Evolutionary conservation across 2,113 vertebrate species (phyloP), one percentile per base, ranked within the genome.

Genomic region (Scortum barcoo): DNA sequence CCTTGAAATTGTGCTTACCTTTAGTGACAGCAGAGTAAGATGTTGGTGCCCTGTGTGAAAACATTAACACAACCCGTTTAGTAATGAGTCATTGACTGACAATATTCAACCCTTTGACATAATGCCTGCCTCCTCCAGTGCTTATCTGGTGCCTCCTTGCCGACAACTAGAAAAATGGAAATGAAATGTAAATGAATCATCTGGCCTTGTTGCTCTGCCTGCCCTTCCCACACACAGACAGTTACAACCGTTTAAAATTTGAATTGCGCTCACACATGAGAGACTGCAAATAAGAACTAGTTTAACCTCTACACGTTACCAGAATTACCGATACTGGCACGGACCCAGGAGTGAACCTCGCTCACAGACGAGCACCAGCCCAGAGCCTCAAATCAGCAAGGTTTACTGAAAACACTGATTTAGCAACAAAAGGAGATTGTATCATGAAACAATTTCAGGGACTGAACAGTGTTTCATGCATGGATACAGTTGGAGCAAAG

Each of bases 111-210:
- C 38, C 3, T 65, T 58, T 60, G 38, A 17, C 1, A 24, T 11
- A 7, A 42, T 50, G n/a, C 28, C 5, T 33, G 16, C 5, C 4
- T 40, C 11, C 1, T 36, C 1, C 22, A 36, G 9, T 9, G n/a
- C 8, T 33, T 33, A 20, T 9, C 28, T 0, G 1, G 11, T 26
- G 11, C 36, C 3, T 67, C 48, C 20, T 28, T 22, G 1, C 13
- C 54, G 56, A 58, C 56, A 53, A 63, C 3, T 44, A 53, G 24
- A 14, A 79, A 66, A 19, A 69, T 80, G 54, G 0, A 76, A 80
- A 86, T 73, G 3, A 53, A 42, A 76, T 76, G 56, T 10, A 63
- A 76, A 78, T 73, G 0, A 33, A 20, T 77, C 40, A 62, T 67
- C 38, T 44, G 68, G n/a, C 51, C 6, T 57, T 8, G 12, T 53